phyloP scores from a whole-genome alignment of 2,888 invertebrate species.

The Cantharis nigra region DNA sequence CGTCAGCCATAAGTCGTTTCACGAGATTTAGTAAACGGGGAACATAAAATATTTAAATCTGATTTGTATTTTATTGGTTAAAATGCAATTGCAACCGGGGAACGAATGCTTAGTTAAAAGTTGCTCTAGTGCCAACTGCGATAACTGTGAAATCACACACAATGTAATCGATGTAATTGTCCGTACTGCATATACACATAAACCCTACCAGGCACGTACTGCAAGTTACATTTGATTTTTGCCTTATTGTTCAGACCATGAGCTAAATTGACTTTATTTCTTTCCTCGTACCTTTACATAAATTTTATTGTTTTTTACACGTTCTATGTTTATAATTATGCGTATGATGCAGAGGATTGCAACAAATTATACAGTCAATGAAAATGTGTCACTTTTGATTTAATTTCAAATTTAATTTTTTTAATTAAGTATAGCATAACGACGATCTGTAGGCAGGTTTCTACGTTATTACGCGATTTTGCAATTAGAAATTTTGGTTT shows the following conservation, averaged over 20 bases:
- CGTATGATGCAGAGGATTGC: not conserved
- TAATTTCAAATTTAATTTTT: not conserved
- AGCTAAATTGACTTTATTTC: constrained; percentile 21
- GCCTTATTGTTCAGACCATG: constrained; percentile 20
- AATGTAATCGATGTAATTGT: constrained; percentile 44
- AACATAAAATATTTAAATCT: not conserved
- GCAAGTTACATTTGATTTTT: constrained; percentile 32
- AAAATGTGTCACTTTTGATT: not conserved
- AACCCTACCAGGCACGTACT: constrained; percentile 38
- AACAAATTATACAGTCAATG: not conserved
- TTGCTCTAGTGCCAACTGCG: constrained; percentile 35
- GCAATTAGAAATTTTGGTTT: not conserved
- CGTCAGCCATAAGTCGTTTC: too few relatives aligned
- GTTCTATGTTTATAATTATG: not conserved
- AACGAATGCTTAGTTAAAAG: constrained; percentile 1
- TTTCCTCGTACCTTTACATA: constrained; percentile 5
- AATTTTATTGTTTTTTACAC: constrained; percentile 4
- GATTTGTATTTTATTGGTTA: not conserved
- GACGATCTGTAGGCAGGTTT: too few relatives aligned
- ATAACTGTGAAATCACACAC: constrained; percentile 47
- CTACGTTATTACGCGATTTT: too few relatives aligned
- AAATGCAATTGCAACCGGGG: not conserved
- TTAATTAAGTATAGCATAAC: not conserved
- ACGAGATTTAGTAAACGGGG: not conserved
- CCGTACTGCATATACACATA: constrained; percentile 35